Base-by-base conservation (phyloP, 2,797 vertebrate genomes). In the Alectoris magna region DNA sequence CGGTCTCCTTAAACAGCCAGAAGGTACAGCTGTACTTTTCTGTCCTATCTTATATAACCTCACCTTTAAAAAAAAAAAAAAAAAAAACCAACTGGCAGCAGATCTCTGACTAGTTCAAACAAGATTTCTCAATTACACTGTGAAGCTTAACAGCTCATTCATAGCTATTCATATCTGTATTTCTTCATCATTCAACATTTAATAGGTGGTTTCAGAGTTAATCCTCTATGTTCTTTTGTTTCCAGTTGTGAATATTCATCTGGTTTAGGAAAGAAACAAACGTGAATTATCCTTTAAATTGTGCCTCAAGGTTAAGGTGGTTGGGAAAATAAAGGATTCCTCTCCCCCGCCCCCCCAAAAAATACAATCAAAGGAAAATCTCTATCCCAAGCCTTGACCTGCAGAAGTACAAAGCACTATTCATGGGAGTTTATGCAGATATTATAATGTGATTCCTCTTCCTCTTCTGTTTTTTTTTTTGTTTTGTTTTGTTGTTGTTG, bases 141-240 rank as follows among this genome's bases (percentile, higher is more conserved):
- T 72, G 77, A 87, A 78, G 49, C 26, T 84, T 36, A 88, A 66
- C 17, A 67, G 23, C 69, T 91, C 80, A 88, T 95, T 92, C 88
- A 88, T 39, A 88, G 27, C 41, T 91, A 49, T 93, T 94, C 56
- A 63, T 85, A 75, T 76, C 39, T 2, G 4, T 83, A 36, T 94
- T 93, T 95, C 59, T 94, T 75, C 62, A 80, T 92, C 87, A 84
- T 92, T 91, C 74, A 92, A 92, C 63, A 93, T 94, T 90, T 93
- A 95, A 94, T 94, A 84, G 76, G 62, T 46, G 80, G 69, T 56
- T 95, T 83, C 80, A 66, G 70, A 81, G 59, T 91, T 91, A 94
- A 96, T 93, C 77, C 73, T 88, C 67, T 58, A 27, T 90, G 51
- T 51, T 91, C 71, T 84, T 94, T 93, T 71, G n/a, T 90, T 88